Conservation (phyloP, 2,888 invertebrate species). For the Mesorhabditis belari region DNA sequence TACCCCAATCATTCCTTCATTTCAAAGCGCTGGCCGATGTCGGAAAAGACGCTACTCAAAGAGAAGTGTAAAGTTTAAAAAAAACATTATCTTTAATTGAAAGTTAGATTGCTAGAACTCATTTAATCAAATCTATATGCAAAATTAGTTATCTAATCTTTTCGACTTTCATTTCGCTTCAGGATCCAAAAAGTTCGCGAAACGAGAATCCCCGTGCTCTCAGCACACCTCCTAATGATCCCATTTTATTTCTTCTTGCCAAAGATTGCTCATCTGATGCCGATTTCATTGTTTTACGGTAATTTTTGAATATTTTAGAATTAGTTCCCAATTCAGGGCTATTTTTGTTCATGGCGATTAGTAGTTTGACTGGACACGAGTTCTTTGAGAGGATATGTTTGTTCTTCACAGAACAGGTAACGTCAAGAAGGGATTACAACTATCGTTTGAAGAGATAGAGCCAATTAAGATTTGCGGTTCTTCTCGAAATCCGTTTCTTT, state of each 20-base stretch:
- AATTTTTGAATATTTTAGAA: background rate
- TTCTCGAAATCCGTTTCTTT: no score
- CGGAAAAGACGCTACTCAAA: background rate
- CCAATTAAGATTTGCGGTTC: no score
- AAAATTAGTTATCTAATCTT: background rate
- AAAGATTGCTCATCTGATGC: background rate
- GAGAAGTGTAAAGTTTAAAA: background rate
- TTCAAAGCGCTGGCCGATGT: slow-evolving; percentile 61
- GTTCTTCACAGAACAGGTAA: background rate
- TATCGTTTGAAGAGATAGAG: no score
- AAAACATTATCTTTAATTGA: no score
- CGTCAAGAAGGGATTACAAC: no score
- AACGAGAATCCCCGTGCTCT: background rate
- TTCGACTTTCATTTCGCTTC: background rate
- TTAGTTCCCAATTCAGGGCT: background rate
- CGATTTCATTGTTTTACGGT: background rate
- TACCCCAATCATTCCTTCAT: slow-evolving; percentile 61
- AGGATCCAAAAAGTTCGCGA: background rate
- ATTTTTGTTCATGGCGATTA: background rate
- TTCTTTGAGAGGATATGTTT: background rate
- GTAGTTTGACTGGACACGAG: background rate
- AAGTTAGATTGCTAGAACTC: background rate
- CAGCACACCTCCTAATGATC: background rate
- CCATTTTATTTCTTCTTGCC: background rate
- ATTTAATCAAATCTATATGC: background rate